These are phyloP conservation scores for Chrysina gloriosa DNA, from an alignment of 2,888 invertebrate genomes.

Conservation along the genomic window DNA sequence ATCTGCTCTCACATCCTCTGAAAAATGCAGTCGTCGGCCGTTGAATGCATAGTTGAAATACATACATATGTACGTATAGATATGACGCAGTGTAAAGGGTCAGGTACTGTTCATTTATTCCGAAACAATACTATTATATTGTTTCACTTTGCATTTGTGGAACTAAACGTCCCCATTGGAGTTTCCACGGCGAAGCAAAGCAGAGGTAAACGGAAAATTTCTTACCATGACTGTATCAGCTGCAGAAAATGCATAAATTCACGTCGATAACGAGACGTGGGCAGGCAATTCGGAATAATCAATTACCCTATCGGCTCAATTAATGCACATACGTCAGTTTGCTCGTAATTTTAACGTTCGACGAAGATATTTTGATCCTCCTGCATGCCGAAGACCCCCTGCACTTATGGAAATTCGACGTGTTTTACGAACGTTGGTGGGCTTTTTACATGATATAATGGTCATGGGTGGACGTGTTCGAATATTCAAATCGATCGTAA, in stretches of 20 bases:
- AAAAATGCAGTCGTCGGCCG: too few species aligned
- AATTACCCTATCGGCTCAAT: constrained; percentile 25
- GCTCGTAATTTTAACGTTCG: constrained; percentile 15
- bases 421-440: constrained; percentile 25
- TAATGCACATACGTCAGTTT: constrained; percentile 24
- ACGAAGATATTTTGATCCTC: constrained; percentile 16
- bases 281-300: constrained; percentile 23
- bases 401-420: constrained; percentile 23
- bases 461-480: constrained; percentile 24
- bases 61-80: too few species aligned
- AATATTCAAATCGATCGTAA: constrained; percentile 21
- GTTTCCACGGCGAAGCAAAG: too few species aligned
- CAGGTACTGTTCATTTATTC: too few species aligned
- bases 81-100: too few species aligned
- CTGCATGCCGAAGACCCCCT: constrained; percentile 10
- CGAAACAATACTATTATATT: too few species aligned
- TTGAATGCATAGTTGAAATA: too few species aligned
- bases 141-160: too few species aligned
- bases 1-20: too few species aligned
- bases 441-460: constrained; percentile 19
- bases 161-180: too few species aligned
- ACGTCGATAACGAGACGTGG: constrained; percentile 15
- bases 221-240: not conserved
- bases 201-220: not conserved
- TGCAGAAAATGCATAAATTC: constrained; percentile 6